These are phyloP conservation scores for Troides oblongomaculatus DNA, from an alignment of 2,888 invertebrate genomes.

Conservation along the genomic window DNA sequence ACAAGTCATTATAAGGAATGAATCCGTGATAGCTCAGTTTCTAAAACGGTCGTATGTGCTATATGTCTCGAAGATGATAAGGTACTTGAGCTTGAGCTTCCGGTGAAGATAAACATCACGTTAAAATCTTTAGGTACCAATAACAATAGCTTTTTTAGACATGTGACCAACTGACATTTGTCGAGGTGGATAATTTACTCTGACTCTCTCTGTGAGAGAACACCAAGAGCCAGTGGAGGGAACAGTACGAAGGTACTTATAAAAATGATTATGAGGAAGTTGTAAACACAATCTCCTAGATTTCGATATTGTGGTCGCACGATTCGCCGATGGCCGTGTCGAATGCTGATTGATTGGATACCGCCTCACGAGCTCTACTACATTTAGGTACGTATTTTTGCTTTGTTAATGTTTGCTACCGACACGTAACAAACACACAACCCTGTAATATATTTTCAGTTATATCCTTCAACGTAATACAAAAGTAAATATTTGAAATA, in stretches of 20 bases:
- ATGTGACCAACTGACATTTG: too few species aligned
- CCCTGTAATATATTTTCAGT: constrained; percentile 8
- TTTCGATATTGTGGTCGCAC: constrained; percentile 20
- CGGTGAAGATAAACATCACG: too few species aligned
- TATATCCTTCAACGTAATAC: background rate
- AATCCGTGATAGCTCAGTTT: too few species aligned
- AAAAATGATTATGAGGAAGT: background rate
- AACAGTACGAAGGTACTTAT: background rate
- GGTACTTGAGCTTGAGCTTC: too few species aligned
- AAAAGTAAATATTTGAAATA: background rate
- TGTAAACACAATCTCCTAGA: background rate
- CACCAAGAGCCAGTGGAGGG: too few species aligned
- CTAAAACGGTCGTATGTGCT: too few species aligned
- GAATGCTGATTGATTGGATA: constrained; percentile 61
- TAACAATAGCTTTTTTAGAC: too few species aligned
- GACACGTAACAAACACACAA: constrained; percentile 27
- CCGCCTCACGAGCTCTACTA: constrained; percentile 31
- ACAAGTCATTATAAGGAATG: too few species aligned
- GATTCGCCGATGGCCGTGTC: constrained; percentile 47
- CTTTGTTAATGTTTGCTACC: constrained; percentile 20
- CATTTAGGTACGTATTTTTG: constrained; percentile 26
- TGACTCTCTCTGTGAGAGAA: too few species aligned
- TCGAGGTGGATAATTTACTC: too few species aligned
- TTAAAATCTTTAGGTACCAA: too few species aligned
- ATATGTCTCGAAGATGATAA: too few species aligned